A percentile compares a stretch with the other conserved stretches of the same genome.
These are phyloP conservation scores for Urocyon cinereoargenteus DNA, from an alignment of 2,797 vertebrate genomes.

Conservation along the genomic window DNA sequence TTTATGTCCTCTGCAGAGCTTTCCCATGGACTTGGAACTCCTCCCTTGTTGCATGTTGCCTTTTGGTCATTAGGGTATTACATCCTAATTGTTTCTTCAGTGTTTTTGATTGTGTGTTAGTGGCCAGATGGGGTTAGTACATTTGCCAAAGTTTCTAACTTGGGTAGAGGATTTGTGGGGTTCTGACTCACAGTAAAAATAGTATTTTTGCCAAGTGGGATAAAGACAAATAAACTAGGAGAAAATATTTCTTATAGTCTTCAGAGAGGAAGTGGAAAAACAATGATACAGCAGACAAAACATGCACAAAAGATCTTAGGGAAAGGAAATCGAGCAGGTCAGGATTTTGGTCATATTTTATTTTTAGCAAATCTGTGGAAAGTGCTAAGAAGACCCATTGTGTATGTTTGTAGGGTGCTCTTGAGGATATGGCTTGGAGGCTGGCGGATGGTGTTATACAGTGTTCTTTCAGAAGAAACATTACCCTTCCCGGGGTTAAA, in stretches of 20 bases:
- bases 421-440: constrained; percentile 90
- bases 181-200: constrained; percentile 36
- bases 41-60: neutral
- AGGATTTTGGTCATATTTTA: neutral
- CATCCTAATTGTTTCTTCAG: constrained; percentile 21
- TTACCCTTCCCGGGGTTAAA: constrained; percentile 81
- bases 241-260: neutral
- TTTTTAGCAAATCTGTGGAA: constrained; percentile 50
- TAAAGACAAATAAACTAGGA: constrained; percentile 22
- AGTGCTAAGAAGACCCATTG: constrained; percentile 6
- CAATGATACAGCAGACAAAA: neutral
- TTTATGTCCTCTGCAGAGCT: neutral
- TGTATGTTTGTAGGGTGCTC: constrained; percentile 85
- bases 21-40: neutral
- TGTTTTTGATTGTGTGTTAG: neutral
- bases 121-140: neutral
- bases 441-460: constrained; percentile 90
- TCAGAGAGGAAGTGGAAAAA: constrained; percentile 43
- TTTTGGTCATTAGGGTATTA: neutral
- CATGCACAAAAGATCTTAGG: neutral
- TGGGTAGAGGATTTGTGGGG: neutral
- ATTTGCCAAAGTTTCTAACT: neutral
- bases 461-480: constrained; percentile 91
- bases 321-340: neutral
- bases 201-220: constrained; percentile 54